These are phyloP conservation scores for Catocala fraxini DNA, from an alignment of 2,888 invertebrate genomes.

Conservation along the genomic window DNA sequence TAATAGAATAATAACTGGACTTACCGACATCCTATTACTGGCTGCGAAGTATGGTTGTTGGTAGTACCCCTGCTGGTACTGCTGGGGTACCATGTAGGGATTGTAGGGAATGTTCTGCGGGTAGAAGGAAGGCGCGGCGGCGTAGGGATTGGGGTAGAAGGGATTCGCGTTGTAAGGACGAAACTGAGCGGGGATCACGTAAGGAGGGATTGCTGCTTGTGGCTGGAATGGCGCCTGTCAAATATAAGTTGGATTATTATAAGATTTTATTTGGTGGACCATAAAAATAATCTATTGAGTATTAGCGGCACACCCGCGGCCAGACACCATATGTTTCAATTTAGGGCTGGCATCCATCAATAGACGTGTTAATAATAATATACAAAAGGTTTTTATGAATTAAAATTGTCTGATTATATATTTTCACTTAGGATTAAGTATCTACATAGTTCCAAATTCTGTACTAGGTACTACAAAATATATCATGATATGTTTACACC, in stretches of 20 bases:
- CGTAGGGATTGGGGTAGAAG: conserved; percentile 84
- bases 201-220: conserved; percentile 65
- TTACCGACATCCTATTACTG: conserved; percentile 86
- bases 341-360: too few species aligned
- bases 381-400: too few species aligned
- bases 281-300: too few species aligned
- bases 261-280: too few species aligned
- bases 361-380: too few species aligned
- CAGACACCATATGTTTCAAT: too few species aligned
- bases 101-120: conserved; percentile 74
- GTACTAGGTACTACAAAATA: too few species aligned
- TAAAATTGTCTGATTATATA: too few species aligned
- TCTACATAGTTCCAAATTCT: too few species aligned
- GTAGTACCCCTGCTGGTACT: conserved; percentile 72
- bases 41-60: conserved; percentile 76
- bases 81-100: conserved; percentile 78
- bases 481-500: too few species aligned
- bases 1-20: conserved; percentile 46
- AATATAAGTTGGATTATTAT: background rate
- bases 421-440: too few species aligned
- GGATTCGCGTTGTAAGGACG: conserved; percentile 81
- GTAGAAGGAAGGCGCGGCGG: conserved; percentile 72
- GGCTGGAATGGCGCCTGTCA: conserved; percentile 64
- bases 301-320: too few species aligned
- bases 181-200: conserved; percentile 76